Evolutionary conservation across 2,888 invertebrate species (phyloP), one percentile per base, ranked within the genome.

Genomic region (Plutella xylostella): DNA sequence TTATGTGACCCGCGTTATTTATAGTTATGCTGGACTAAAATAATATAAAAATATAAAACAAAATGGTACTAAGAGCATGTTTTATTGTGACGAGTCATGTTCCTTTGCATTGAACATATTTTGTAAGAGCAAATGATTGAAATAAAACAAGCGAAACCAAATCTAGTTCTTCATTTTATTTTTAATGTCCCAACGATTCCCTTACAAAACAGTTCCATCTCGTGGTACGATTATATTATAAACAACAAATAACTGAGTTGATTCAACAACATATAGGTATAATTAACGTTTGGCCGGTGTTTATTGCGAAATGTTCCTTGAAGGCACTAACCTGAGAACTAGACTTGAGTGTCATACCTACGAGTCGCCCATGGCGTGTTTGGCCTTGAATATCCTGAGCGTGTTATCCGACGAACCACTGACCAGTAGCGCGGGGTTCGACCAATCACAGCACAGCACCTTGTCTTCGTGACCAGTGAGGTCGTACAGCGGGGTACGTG

Each of bases 381-480:
- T 88, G 0, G 90, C 86, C 68, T 91, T 93, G 68, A 92, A 96
- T 68, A 96, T 90, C 72, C 97, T 91, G 43, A 99, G 87, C 35
- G 94, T 92, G 72, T 96, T 96, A 74, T 99, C 99, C 28, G 93
- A 90, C 11, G 96, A 93, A 25, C 98, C 98, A 48, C 97, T 97
- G 48, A 97, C 87, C 51, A 99, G 89, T 43, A 91, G 87, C 43
- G 91, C 86, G 0, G 92, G 90, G 73, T 93, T 91, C 1, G 95
- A 91, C 98, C 98, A 99, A 76, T 97, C 95, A 55, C 95, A 94
- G 68, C 93, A 92, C 42, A 99, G 83, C 5, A 96, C 92, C 73
- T 95, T 96, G 62, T 97, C 97, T 60, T 94, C 92, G 68, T 98
- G 98, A 0, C 98, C 98, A 44, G 90, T 88, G 56, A 99, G 80